Evolutionary conservation across 2,888 invertebrate genomes (phyloP).

Genomic region (Drosophila prostipennis): DNA sequence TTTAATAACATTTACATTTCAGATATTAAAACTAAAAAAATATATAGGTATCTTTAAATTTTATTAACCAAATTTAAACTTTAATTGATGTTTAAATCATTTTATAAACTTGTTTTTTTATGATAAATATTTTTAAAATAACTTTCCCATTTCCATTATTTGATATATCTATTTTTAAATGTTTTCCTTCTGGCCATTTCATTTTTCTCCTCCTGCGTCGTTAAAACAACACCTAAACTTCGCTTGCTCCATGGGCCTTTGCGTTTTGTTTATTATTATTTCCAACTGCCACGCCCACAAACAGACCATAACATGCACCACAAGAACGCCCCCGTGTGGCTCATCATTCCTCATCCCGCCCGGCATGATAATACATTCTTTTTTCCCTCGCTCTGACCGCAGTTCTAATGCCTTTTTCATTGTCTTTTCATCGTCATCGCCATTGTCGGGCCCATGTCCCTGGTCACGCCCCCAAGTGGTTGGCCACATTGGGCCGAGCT

Average conservation of each 20-base stretch:
- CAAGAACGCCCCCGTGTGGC: conserved; percentile 37
- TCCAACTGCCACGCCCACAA: conserved; percentile 42
- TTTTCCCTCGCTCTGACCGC: conserved; percentile 61
- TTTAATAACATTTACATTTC: no score
- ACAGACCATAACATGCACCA: conserved; percentile 48
- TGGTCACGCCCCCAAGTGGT: conserved; percentile 39
- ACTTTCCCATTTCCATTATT: background rate
- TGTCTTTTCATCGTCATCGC: conserved; percentile 59
- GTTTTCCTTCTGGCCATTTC: background rate
- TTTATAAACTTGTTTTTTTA: no score
- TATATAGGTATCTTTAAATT: no score
- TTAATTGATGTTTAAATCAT: no score
- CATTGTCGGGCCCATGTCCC: conserved; percentile 41
- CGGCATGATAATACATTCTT: conserved; percentile 21
- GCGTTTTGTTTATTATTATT: conserved; percentile 26
- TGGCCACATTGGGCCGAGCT: conserved; percentile 5
- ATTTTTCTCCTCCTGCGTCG: conserved; percentile 2
- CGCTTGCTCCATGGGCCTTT: conserved; percentile 4
- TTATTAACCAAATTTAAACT: no score
- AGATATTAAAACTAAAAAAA: no score
- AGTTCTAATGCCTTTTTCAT: conserved; percentile 78
- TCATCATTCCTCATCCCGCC: conserved; percentile 33
- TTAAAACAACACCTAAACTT: conserved; percentile 38
- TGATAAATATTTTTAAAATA: no score
- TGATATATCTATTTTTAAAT: background rate